These are phyloP conservation scores for Macropus fuliginosus DNA, from an alignment of 2,797 vertebrate species.

Conservation along the genomic window DNA sequence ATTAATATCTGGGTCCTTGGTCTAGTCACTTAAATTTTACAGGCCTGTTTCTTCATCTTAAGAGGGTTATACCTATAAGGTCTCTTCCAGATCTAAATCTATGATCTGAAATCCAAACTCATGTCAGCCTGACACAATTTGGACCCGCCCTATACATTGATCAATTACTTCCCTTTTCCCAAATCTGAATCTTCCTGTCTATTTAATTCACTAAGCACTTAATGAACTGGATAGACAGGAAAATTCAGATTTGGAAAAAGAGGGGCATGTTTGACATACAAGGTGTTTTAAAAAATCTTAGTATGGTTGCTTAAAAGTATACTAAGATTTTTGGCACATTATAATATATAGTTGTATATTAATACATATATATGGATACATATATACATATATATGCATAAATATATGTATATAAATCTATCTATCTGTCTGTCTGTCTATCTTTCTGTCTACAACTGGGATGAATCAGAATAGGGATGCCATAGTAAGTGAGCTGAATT, in stretches of 20 bases:
- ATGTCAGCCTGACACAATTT: background rate
- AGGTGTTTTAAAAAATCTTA: background rate
- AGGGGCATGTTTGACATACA: background rate
- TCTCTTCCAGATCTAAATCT: background rate
- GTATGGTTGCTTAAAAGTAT: background rate
- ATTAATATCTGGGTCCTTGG: background rate
- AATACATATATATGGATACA: background rate
- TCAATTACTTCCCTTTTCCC: background rate
- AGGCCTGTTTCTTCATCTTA: background rate
- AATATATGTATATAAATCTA: too few species aligned
- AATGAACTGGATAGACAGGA: background rate
- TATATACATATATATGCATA: background rate
- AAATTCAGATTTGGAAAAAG: background rate
- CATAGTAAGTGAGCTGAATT: background rate
- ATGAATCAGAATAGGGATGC: background rate
- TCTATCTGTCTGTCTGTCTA: too few species aligned
- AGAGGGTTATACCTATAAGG: background rate
- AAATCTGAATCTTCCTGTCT: background rate
- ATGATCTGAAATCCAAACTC: background rate
- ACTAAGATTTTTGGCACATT: background rate
- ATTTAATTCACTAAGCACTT: background rate
- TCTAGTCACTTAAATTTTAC: background rate
- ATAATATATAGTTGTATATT: background rate
- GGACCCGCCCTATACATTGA: background rate
- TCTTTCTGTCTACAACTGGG: background rate